Percentiles rank a stretch among this genome's conserved stretches.
These are phyloP conservation scores for Enchytraeus crypticus DNA, from an alignment of 2,888 invertebrate genomes.

Conservation along the genomic window DNA sequence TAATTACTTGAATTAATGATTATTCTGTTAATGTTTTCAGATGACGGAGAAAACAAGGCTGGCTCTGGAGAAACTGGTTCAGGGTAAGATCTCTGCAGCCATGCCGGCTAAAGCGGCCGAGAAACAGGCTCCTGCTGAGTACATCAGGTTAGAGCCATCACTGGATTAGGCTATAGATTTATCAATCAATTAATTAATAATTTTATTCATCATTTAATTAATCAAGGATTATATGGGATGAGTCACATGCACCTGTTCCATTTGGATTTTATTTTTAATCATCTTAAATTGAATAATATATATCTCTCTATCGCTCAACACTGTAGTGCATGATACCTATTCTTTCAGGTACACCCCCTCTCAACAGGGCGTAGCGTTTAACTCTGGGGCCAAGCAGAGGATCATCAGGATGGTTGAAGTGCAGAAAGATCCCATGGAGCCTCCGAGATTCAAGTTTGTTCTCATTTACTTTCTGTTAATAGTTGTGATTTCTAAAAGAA, in stretches of 20 bases:
- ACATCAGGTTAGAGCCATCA: no score
- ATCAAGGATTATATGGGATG: background rate
- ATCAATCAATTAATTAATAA: no score
- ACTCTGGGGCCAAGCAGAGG: conserved; percentile 93
- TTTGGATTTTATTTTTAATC: no score
- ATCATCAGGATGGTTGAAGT: conserved; percentile 91
- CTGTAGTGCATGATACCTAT: no score
- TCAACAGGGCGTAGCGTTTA: conserved; percentile 85
- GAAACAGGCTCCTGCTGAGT: conserved; percentile 84
- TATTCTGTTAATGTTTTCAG: background rate
- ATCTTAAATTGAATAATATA: no score
- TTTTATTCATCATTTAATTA: background rate
- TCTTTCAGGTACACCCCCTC: conserved; percentile 98
- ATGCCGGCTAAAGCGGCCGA: conserved; percentile 93
- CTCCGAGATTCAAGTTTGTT: conserved; percentile 74
- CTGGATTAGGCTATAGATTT: no score
- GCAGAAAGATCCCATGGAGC: conserved; percentile 95
- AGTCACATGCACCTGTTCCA: background rate
- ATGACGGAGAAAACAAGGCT: conserved; percentile 76
- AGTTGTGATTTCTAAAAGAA: no score
- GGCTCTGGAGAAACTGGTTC: conserved; percentile 72
- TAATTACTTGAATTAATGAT: background rate
- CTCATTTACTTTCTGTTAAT: no score
- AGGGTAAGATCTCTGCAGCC: conserved; percentile 81
- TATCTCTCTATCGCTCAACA: no score